These are phyloP conservation scores for Calycopis cecrops DNA, from an alignment of 1,140 invertebrate genomes.

Conservation along the genomic window DNA sequence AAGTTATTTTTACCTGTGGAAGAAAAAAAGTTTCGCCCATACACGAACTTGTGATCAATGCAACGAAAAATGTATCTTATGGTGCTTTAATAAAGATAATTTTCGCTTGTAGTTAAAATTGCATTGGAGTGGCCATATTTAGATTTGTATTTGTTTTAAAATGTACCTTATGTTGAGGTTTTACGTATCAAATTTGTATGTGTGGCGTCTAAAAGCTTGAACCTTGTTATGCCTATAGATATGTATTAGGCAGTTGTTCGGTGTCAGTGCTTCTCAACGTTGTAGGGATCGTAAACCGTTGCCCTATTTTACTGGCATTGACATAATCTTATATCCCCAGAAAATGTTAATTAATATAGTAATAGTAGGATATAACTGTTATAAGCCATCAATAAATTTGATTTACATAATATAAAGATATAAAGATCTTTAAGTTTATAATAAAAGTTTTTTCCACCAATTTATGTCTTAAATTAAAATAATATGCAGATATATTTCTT, in stretches of 20 bases:
- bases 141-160: slow-evolving; percentile 9
- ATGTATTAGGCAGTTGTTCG: slow-evolving; percentile 60
- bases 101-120: slow-evolving; percentile 20
- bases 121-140: slow-evolving; percentile 32
- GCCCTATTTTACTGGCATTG: slow-evolving; percentile 23
- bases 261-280: slow-evolving; percentile 48
- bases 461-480: too few species aligned
- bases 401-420: too few species aligned
- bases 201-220: slow-evolving; percentile 33
- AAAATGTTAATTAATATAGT: too few species aligned
- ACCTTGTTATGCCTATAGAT: slow-evolving; percentile 42
- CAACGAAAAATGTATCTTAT: slow-evolving; percentile 23
- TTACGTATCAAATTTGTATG: slow-evolving; percentile 27
- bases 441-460: too few species aligned
- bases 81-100: not conserved
- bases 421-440: too few species aligned
- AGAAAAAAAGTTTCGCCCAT: slow-evolving; percentile 58
- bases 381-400: too few species aligned
- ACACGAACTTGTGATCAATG: slow-evolving; percentile 32
- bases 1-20: slow-evolving; percentile 70
- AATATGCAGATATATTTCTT: too few species aligned
- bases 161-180: slow-evolving; percentile 10
- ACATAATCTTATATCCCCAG: too few species aligned
- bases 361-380: too few species aligned
- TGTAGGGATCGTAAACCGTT: slow-evolving; percentile 27